These are phyloP conservation scores for Paedocypris sp. DNA, from an alignment of 2,113 vertebrate species.

Conservation along the genomic window DNA sequence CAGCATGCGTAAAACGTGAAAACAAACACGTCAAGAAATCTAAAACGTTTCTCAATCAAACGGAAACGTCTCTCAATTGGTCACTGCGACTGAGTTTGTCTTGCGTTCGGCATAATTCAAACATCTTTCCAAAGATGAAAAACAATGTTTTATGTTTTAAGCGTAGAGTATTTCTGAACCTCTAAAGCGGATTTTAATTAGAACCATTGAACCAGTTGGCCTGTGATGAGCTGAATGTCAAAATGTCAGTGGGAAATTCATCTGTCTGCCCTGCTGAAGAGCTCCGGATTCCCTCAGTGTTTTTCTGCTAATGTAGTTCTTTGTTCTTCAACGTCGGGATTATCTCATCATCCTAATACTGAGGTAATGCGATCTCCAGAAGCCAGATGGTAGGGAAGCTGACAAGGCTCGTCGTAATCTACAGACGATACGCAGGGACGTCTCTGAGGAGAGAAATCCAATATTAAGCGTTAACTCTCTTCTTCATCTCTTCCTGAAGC, in stretches of 20 bases:
- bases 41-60: no score
- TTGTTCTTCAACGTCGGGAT: neutral
- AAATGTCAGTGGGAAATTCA: neutral
- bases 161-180: no score
- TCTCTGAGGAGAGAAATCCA: slow-evolving; percentile 4
- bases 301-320: neutral
- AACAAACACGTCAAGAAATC: no score
- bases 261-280: neutral
- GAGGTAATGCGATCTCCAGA: neutral
- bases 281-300: neutral
- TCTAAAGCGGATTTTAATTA: no score
- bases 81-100: no score
- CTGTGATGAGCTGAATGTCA: neutral
- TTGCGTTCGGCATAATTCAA: no score
- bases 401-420: slow-evolving; percentile 20
- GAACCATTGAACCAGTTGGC: no score
- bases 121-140: no score
- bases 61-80: no score
- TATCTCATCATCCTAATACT: neutral
- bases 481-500: neutral
- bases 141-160: no score
- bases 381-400: slow-evolving; percentile 16
- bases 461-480: neutral
- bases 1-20: no score
- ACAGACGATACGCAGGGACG: slow-evolving; percentile 7